A percentile compares a stretch with the other conserved stretches of the same genome.
These are phyloP conservation scores for Trichonephila inaurata DNA, from an alignment of 1,140 invertebrate species.

Conservation along the genomic window DNA sequence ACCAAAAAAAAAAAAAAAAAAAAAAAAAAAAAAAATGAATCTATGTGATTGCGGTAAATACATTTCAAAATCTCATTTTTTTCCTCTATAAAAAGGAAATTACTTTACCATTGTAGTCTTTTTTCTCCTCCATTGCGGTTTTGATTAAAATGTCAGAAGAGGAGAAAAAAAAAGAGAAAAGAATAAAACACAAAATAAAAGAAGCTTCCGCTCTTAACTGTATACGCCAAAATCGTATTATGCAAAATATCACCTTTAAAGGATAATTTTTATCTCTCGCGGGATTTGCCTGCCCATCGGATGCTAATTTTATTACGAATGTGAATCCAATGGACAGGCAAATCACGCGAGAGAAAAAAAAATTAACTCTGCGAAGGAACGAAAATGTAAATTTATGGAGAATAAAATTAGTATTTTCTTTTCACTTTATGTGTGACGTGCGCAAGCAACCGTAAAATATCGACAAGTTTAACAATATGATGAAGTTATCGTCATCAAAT, in stretches of 20 bases:
- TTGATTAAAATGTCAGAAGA: not conserved
- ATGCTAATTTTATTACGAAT: constrained; percentile 17
- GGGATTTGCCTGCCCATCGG: not conserved
- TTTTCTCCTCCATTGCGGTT: not conserved
- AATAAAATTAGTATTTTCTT: constrained; percentile 43
- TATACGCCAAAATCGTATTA: constrained; percentile 21
- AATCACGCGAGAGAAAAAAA: not conserved
- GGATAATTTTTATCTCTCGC: constrained; percentile 22
- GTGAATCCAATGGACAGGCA: not conserved
- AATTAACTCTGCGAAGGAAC: not conserved
- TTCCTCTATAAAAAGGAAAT: not conserved
- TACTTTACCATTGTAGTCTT: not conserved
- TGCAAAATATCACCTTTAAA: constrained; percentile 47
- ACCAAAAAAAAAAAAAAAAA: too few relatives aligned
- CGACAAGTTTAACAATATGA: constrained; percentile 58
- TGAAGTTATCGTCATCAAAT: constrained; percentile 47
- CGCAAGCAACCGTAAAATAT: constrained; percentile 7
- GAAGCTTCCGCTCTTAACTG: not conserved
- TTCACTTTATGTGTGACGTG: not conserved
- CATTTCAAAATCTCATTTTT: not conserved
- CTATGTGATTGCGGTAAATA: not conserved
- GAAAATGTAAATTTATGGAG: constrained; percentile 46
- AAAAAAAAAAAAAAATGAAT: too few relatives aligned
- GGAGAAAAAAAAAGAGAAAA: not conserved
- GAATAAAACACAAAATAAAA: not conserved